Evolutionary conservation across 2,797 vertebrate genomes (phyloP).

Genomic region (Etheostoma perlongum): DNA sequence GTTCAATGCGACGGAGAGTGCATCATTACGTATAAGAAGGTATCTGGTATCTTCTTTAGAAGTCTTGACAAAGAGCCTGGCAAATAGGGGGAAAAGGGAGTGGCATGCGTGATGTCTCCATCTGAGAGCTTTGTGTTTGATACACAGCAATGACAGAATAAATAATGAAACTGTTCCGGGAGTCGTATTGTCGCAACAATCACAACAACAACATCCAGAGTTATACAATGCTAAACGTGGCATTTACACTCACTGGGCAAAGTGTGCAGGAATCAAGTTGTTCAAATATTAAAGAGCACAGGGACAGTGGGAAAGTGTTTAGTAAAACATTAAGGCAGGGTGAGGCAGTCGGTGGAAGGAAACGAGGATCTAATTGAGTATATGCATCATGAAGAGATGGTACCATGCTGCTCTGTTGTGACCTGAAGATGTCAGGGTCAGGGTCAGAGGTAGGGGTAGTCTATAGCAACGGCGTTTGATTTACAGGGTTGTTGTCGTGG

Average conservation of each 20-base stretch:
- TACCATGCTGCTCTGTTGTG: neutral
- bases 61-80: neutral
- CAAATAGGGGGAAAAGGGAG: neutral
- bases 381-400: slow-evolving; percentile 14
- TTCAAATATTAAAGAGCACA: slow-evolving; percentile 53
- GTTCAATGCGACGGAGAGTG: slow-evolving; percentile 1
- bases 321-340: slow-evolving; percentile 20
- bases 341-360: slow-evolving; percentile 8
- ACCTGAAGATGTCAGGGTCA: neutral
- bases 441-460: too few relatives aligned
- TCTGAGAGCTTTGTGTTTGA: slow-evolving; percentile 6
- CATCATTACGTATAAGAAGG: neutral
- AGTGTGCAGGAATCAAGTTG: neutral
- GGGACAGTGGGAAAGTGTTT: slow-evolving; percentile 18
- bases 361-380: slow-evolving; percentile 14
- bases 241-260: neutral
- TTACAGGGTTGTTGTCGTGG: too few relatives aligned
- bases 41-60: neutral
- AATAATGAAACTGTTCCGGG: slow-evolving; percentile 10
- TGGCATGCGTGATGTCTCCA: neutral
- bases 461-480: too few relatives aligned
- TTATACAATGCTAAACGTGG: slow-evolving; percentile 7
- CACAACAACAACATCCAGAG: slow-evolving; percentile 4
- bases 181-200: slow-evolving; percentile 21
- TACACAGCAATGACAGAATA: slow-evolving; percentile 12